phyloP scores from a whole-genome alignment of 2,888 invertebrate species.

The Lycocerus yunnanus region DNA sequence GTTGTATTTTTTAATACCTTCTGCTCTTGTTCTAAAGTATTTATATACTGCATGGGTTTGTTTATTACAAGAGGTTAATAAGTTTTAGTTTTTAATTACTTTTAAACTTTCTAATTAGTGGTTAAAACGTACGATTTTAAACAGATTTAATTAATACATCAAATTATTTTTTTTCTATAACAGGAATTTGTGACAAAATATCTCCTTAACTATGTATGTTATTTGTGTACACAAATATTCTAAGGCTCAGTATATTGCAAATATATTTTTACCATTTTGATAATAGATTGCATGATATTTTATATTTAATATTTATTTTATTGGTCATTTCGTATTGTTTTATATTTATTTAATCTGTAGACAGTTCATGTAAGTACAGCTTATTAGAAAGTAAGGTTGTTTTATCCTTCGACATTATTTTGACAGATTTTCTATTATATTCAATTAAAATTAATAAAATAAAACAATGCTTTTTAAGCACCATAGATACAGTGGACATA shows the following conservation, averaged over 20 bases:
- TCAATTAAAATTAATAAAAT: conserved; percentile 4
- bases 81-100: background rate
- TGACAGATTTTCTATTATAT: background rate
- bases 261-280: too few species aligned
- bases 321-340: background rate
- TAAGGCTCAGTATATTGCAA: too few species aligned
- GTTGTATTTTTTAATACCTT: background rate
- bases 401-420: background rate
- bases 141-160: background rate
- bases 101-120: background rate
- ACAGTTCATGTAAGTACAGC: background rate
- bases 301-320: background rate
- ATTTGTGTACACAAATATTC: too few species aligned
- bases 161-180: too few species aligned
- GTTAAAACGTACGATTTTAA: background rate
- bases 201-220: too few species aligned
- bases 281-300: too few species aligned
- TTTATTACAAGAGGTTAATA: background rate
- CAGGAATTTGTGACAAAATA: too few species aligned
- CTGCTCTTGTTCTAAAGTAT: background rate
- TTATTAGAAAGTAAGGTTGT: background rate
- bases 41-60: background rate
- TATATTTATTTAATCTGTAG: background rate
- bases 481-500: conserved; percentile 35
- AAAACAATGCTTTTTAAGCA: conserved; percentile 14